Percentiles rank a stretch among this genome's conserved stretches.
phyloP scores from a whole-genome alignment of 2,113 vertebrate genomes.

The Rhea americana region DNA sequence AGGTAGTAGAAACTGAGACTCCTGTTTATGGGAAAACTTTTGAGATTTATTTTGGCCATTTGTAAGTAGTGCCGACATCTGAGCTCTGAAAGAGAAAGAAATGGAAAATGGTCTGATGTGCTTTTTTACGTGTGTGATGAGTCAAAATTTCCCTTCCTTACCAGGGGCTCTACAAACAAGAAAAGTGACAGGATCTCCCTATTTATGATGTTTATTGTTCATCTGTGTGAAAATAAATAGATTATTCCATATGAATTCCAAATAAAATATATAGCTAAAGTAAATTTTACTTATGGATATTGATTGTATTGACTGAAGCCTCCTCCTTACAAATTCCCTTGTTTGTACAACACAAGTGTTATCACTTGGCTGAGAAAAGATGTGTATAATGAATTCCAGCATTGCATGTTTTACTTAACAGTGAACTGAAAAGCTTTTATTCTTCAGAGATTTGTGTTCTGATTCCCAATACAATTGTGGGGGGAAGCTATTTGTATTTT shows the following conservation, averaged over 20 bases:
- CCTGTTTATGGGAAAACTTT: constrained; percentile 54
- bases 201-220: neutral
- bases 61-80: neutral
- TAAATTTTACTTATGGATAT: constrained; percentile 79
- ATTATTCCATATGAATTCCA: constrained; percentile 74
- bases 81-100: neutral
- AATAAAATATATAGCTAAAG: constrained; percentile 73
- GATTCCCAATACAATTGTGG: neutral
- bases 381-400: neutral
- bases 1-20: constrained; percentile 30
- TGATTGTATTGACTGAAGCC: constrained; percentile 72
- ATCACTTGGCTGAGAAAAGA: constrained; percentile 26
- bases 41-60: constrained; percentile 61
- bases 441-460: neutral
- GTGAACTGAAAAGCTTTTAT: constrained; percentile 13
- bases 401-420: constrained; percentile 49
- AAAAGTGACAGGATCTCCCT: neutral
- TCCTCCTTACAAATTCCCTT: constrained; percentile 68
- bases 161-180: neutral
- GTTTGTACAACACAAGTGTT: constrained; percentile 71
- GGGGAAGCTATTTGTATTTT: accelerated
- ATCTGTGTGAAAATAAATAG: constrained; percentile 59
- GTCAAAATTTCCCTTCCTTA: constrained; percentile 17
- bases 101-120: neutral
- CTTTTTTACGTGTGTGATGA: neutral